Conservation (phyloP, 2,113 vertebrate species). For the Microtus oregoni region DNA sequence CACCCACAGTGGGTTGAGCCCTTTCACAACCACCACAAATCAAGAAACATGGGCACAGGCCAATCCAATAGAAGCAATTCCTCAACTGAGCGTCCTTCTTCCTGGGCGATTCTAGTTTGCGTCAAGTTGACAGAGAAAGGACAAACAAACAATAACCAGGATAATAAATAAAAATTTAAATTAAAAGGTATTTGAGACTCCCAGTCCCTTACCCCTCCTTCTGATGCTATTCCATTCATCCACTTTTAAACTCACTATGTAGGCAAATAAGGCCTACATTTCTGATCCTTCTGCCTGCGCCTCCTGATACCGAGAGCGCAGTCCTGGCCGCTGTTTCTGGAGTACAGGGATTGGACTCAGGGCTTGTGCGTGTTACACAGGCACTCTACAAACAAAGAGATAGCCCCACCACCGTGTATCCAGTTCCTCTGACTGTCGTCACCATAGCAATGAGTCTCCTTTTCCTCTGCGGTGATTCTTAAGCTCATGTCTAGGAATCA, state of each 20-base stretch:
- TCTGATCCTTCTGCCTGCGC: not conserved
- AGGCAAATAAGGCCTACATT: not conserved
- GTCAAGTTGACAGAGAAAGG: not conserved
- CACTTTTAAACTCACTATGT: not conserved
- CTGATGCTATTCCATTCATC: not conserved
- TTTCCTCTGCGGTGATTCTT: not conserved
- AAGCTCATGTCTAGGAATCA: not conserved
- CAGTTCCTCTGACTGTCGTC: not conserved
- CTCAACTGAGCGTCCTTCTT: not conserved
- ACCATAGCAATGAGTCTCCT: not conserved
- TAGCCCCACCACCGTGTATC: not conserved
- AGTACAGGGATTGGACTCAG: not conserved
- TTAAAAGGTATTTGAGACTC: not conserved
- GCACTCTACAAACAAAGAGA: not conserved
- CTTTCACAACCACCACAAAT: not conserved
- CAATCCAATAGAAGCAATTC: not conserved
- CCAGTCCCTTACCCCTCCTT: not conserved
- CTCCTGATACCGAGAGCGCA: not conserved
- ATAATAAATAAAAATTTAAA: not conserved
- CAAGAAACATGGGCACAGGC: not conserved
- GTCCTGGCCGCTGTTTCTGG: not conserved
- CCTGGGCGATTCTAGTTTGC: not conserved
- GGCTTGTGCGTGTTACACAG: not conserved
- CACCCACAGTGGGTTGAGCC: not conserved
- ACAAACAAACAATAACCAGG: not conserved